Conservation (phyloP, 1,140 invertebrate species). For the Bombus breviceps region DNA sequence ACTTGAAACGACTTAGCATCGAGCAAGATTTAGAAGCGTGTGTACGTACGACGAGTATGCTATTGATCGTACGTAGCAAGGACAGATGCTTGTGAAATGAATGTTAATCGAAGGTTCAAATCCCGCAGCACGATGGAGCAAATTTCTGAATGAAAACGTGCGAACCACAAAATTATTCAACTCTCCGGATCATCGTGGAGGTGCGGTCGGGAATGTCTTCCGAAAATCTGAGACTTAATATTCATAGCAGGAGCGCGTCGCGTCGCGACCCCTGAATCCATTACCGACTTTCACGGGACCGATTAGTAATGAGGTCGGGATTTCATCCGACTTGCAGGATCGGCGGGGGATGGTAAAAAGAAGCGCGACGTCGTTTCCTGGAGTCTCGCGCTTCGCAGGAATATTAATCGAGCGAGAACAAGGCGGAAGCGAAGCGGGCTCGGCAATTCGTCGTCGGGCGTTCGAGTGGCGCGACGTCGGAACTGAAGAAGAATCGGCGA, state of each 20-base stretch:
- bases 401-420: constrained; percentile 60
- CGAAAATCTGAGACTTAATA: constrained; percentile 65
- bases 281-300: constrained; percentile 59
- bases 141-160: constrained; percentile 10
- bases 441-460: background rate
- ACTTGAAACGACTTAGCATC: background rate
- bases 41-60: too few relatives aligned
- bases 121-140: background rate
- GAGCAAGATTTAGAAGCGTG: background rate
- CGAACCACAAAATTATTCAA: constrained; percentile 51
- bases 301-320: constrained; percentile 61
- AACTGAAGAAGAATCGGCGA: constrained; percentile 36
- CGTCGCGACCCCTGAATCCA: constrained; percentile 63
- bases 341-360: constrained; percentile 48
- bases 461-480: constrained; percentile 3
- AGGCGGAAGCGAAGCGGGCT: background rate
- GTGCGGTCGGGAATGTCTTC: constrained; percentile 23
- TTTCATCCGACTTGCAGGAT: constrained; percentile 38
- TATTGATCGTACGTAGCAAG: background rate
- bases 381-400: constrained; percentile 43
- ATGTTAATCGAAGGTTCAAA: background rate
- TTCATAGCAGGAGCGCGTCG: constrained; percentile 53
- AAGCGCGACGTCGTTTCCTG: background rate
- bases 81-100: background rate
- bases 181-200: background rate